Evolutionary conservation across 2,113 vertebrate genomes (phyloP), one percentile per base, ranked within the genome.

Genomic region (Sprattus sprattus): DNA sequence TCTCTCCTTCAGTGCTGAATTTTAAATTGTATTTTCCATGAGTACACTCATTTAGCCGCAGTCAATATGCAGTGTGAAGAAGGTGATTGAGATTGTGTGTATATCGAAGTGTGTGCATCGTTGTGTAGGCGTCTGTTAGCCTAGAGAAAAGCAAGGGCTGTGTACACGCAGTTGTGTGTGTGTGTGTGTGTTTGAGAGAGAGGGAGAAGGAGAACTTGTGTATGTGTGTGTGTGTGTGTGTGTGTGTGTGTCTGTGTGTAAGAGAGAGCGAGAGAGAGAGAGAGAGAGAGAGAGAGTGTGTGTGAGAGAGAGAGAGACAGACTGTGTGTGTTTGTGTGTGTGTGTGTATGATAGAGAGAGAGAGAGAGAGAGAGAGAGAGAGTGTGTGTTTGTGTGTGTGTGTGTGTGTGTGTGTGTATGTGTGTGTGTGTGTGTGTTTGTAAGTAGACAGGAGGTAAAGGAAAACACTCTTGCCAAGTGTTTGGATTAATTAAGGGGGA

Each of bases 401-500:
- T 52, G 50, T 52, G 50, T 52, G 50, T 16, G 9, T 57, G 52
- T 57, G 18, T 57, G 52, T n/a, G 54, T 60, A 20, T 71, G 22
- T 75, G 45, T 83, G 49, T 82, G 52, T 84, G 52, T 28, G 32
- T 86, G 52, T 86, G 85, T 49, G 44, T 25, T 57, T 44, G 46
- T 84, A 39, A 13, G 49, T 82, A 82, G 67, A 47, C 47, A 83
- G 88, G 90, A 88, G 88, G 54, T 60, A 60, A 89, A 85, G 81
- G 87, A 89, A 86, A 87, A 84, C 32, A 85, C 3, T 49, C 84
- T 88, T 64, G 87, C 88, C 89, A 90, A 88, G 92, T 93, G 91
- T 94, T 94, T 90, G 92, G 91, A 93, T 93, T 93, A 93, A 94
- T 95, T 92, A 93, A 67, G n/a, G 64, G 87, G 64, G 83, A 86